Percentiles rank a stretch among this genome's conserved stretches.
These are phyloP conservation scores for Thamnophis elegans DNA, from an alignment of 2,797 vertebrate species.

Conservation along the genomic window DNA sequence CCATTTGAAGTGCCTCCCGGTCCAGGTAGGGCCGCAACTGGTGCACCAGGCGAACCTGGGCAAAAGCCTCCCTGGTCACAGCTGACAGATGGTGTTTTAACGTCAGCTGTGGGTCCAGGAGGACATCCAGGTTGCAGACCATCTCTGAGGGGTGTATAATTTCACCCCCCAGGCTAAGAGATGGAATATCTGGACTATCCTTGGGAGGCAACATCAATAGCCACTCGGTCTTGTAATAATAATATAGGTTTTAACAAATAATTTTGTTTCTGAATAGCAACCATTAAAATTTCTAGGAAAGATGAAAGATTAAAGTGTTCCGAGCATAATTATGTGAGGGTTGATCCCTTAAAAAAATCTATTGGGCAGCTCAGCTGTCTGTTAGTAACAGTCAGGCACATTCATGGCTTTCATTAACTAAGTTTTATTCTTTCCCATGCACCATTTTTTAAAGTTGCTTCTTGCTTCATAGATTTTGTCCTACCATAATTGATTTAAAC, in stretches of 20 bases:
- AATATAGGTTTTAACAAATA: neutral
- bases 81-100: no score
- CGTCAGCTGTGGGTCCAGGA: no score
- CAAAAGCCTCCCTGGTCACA: no score
- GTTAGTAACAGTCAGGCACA: conserved; percentile 48
- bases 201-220: no score
- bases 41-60: no score
- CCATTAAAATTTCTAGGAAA: neutral
- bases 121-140: no score
- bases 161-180: no score
- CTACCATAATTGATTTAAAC: conserved; percentile 51
- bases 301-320: conserved; percentile 38
- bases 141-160: no score
- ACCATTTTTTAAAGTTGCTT: conserved; percentile 44
- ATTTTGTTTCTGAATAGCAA: neutral
- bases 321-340: conserved; percentile 22
- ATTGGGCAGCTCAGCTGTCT: conserved; percentile 39
- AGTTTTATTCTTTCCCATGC: conserved; percentile 41
- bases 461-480: conserved; percentile 40
- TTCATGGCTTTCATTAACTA: conserved; percentile 57
- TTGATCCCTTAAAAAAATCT: conserved; percentile 48
- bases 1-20: no score
- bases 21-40: no score
- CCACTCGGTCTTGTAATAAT: no score
- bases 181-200: no score